A percentile compares a stretch with the other conserved stretches of the same genome.
Evolutionary conservation across 2,113 vertebrate genomes (phyloP).

Genomic region (Mirounga angustirostris): DNA sequence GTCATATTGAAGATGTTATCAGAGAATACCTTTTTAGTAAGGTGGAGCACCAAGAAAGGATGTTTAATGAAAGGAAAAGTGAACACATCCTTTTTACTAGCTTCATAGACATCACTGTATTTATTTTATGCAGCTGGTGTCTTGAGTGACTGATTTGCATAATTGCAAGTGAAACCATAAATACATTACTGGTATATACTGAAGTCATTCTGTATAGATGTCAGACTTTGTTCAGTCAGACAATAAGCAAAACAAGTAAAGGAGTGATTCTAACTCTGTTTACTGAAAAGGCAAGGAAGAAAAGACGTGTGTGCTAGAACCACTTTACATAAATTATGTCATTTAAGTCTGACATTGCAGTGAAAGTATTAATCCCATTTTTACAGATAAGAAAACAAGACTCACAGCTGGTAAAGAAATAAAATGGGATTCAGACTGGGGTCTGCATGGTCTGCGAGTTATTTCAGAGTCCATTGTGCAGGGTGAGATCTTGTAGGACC

Average conservation of each 20-base stretch:
- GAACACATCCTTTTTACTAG: neutral
- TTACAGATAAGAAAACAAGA: constrained; percentile 19
- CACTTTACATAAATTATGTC: neutral
- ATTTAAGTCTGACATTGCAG: neutral
- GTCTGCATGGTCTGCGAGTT: neutral
- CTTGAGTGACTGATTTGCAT: neutral
- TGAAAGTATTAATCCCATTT: neutral
- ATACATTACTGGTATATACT: neutral
- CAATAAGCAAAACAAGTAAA: neutral
- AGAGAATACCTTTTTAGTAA: neutral
- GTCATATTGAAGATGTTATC: neutral
- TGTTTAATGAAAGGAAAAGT: neutral
- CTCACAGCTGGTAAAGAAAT: neutral
- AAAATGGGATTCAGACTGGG: neutral
- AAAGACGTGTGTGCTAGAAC: neutral
- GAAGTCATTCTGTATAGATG: neutral
- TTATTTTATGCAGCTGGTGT: neutral
- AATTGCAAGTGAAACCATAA: neutral
- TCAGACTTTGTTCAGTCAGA: neutral
- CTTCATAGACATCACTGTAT: neutral
- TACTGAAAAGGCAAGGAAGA: constrained; percentile 29
- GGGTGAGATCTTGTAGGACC: neutral
- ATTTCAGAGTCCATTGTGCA: neutral
- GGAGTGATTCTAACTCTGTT: neutral
- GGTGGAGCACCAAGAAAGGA: neutral